Evolutionary conservation across 2,113 vertebrate species (phyloP).

Genomic region (Mesoclemmys tuberculata): DNA sequence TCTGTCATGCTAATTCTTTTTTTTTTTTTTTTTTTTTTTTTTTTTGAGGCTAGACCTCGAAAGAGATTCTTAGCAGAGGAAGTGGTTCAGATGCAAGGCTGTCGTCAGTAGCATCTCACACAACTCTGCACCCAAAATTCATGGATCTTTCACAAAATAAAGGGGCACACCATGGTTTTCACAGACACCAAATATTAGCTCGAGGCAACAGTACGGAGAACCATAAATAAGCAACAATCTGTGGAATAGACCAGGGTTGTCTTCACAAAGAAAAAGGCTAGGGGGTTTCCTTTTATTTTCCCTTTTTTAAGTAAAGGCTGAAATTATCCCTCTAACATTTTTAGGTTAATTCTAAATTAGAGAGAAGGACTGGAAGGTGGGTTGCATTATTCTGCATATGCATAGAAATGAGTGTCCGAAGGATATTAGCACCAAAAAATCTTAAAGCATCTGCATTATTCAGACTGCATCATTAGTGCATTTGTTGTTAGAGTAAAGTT

Average conservation of each 20-base stretch:
- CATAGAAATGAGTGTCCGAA: background rate
- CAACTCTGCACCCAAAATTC: background rate
- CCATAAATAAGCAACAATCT: background rate
- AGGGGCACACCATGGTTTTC: background rate
- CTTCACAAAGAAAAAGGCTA: background rate
- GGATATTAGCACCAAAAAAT: background rate
- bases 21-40: rapidly evolving
- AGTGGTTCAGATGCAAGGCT: background rate
- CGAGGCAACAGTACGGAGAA: background rate
- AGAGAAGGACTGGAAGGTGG: background rate
- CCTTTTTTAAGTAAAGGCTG: background rate
- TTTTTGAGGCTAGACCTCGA: background rate
- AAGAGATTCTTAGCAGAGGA: background rate
- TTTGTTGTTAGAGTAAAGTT: background rate
- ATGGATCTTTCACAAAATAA: background rate
- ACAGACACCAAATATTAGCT: background rate
- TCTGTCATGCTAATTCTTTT: background rate
- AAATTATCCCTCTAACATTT: background rate
- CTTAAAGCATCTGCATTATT: background rate
- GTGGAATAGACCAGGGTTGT: background rate
- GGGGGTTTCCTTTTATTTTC: background rate
- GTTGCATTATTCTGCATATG: background rate
- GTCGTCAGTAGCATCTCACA: background rate
- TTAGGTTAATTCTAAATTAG: background rate
- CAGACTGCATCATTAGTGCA: background rate